Evolutionary conservation across 2,797 vertebrate genomes (phyloP), one percentile per base, ranked within the genome.

Genomic region (Microchirus variegatus): DNA sequence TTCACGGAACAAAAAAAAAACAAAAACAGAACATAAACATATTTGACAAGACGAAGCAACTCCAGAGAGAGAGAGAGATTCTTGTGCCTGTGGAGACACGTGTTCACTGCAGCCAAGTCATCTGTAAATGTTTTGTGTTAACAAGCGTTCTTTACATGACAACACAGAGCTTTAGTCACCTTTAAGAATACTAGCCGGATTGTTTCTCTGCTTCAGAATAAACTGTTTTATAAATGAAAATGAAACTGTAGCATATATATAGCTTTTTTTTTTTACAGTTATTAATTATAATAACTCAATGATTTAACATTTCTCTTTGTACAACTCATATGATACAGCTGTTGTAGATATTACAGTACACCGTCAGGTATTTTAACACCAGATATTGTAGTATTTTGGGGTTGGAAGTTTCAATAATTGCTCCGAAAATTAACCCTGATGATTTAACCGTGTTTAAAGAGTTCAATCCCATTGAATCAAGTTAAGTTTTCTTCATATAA

Each of bases 1-100:
- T 83, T 70, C 22, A 75, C 69, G 76, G 61, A 77, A 73, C 53
- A 70, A 65, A 81, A 84, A 62, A 59, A 57, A 63, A 70, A n/a
- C n/a, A 67, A 79, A 83, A 60, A 59, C 59, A 63, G 43, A 71
- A 77, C 63, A 75, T 59, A 74, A 67, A 16, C 16, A 63, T 53
- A 19, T 66, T 53, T 55, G 31, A 63, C 45, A 53, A 66, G 65
- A 74, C 71, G 35, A 63, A 12, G 37, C 54, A 58, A 77, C 48
- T 15, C 31, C 31, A 31, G 31, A 31, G 31, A 31, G 26, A 62
- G 41, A 52, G n/a, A n/a, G 31, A 48, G 43, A 61, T 63, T 22
- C 18, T 26, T 45, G 59, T 54, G 57, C 46, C 46, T 45, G 56
- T 44, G 36, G 41, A 73, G 55, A 67, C 31, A 60, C 19, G 2